Evolutionary conservation across 2,888 invertebrate genomes (phyloP), one percentile per base, ranked within the genome.

Genomic region (Lamellibrachia columna): DNA sequence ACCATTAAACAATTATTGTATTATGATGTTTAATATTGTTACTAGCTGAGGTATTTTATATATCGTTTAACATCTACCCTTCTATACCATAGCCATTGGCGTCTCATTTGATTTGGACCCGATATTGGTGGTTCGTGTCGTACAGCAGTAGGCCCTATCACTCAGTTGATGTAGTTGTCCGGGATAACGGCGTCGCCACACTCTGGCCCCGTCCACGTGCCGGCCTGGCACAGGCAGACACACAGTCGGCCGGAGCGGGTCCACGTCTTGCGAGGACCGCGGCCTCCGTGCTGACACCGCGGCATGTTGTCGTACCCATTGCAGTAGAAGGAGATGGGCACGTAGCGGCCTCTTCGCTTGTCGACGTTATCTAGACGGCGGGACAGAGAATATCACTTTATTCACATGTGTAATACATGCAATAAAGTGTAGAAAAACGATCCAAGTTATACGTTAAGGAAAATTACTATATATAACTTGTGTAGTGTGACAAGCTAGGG

Each of bases 301-400:
- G 93, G 92, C 7, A 90, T 52, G 92, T 92, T 90, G 93, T 93
- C 93, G 92, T 93, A 93, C 15, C 93, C 93, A 55, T 93, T 93
- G 90, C 93, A 93, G 15, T 92, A 92, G 93, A 93, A 93, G n/a
- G 93, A 91, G 3, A 93, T 91, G 22, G 91, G 93, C 15, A 75
- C 75, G 75, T 22, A 75, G 3, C 75, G 75, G 22, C 22, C n/a
- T 22, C 75, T n/a, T 75, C 75, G 75, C 75, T 75, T 75, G 2
- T 15, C 75, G 4, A 75, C 75, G 75, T 75, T 6, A 75, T n/a
- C 75, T 75, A 22, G 55, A 55, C 55, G 55, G 55, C 55, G 55
- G 55, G 40, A 40, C 40, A 40, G 40, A 40, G 40, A 40, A 40
- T 40, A 40, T 40, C 40, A 40, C 40, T 40, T 40, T 40, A 40